Base-by-base conservation (phyloP, 2,797 vertebrate species). In the Valencia hispanica region DNA sequence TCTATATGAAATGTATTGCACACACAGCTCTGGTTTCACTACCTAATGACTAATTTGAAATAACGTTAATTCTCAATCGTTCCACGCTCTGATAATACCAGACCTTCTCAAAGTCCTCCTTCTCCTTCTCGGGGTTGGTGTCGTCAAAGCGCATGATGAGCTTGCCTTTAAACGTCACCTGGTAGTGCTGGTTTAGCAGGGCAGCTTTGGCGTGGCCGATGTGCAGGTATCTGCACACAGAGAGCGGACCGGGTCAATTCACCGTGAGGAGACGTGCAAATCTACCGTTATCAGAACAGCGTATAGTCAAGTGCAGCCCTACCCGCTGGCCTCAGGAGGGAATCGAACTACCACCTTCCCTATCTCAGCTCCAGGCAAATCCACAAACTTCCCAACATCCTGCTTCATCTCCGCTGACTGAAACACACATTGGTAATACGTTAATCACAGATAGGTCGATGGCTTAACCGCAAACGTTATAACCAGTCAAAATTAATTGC, bases 51-150 rank as follows among this genome's bases (percentile, higher is more conserved):
- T 5, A 9, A 1, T 25, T 66, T 15, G 20, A n/a, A n/a, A 41
- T n/a, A 30, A 27, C 11, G 32, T 17, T 34, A 27, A 74, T 48
- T 73, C 0, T 63, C 14, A 50, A 1, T 41, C 25, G 18, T n/a
- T 55, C 18, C 1, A 30, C 71, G 32, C 63, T 0, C 47, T 61
- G 22, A 30, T 32, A 12, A 20, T 25, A 69, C 17, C 78, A 83
- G 87, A 99, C 98, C 97, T 99, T 99, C 94, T 99, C 98, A 95
- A 99, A 99, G 93, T 99, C 98, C 93, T 99, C 98, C 92, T 99
- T 99, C 85, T 99, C 98, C 92, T 99, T 99, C 93, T 99, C 98
- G 0, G 98, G 98, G 93, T 99, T 99, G 88, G 98, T 99, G 95
- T 99, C 98, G 79, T 99, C 98, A 73, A 99, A 99, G 84, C 98